Evolutionary conservation across 2,797 vertebrate species (phyloP), one percentile per base, ranked within the genome.

Genomic region (Trachops cirrhosus): DNA sequence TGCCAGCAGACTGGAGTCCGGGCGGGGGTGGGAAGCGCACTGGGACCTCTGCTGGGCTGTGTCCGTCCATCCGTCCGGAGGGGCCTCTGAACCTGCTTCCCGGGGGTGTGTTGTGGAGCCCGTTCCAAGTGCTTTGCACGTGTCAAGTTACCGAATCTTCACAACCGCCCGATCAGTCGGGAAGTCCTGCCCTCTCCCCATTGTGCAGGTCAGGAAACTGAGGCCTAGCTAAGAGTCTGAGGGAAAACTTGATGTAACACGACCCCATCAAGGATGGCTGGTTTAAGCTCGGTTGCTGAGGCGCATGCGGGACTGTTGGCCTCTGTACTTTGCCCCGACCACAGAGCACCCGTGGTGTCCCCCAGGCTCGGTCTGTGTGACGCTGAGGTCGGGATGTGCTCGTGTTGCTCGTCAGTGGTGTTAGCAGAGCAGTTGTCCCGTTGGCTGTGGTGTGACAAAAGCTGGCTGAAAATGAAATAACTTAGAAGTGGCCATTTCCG

Each of bases 361-460:
- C 46, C 5, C 8, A 0, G 16, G 46, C 6, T 3, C 1, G 5
- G 8, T 74, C 4, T 1, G 62, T 3, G 7, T 9, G 37, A 22
- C 59, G 59, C 41, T 22, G 19, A 41, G 41, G 34, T 3, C 22
- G 32, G 39, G 34, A 3, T 8, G 29, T 10, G 4, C 22, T 46
- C 34, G 34, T 18, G 1, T 29, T n/a, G 26, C n/a, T 74, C 12
- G 8, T n/a, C 19, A n/a, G 15, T 50, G 3, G 21, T 18, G 5
- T 54, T 24, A 26, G 54, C 32, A 62, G 70, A 75, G 50, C 3
- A 1, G 22, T 41, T 22, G 48, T 39, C 41, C 70, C 70, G 44
- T 52, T 2, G 41, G 0, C 52, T 52, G 22, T 4, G 4, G 21
- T 46, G 77, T 83, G 15, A 32, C 46, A 46, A 54, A 46, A 54